Base-by-base conservation (phyloP, 2,888 invertebrate species). In the Drosophila mulleri region DNA sequence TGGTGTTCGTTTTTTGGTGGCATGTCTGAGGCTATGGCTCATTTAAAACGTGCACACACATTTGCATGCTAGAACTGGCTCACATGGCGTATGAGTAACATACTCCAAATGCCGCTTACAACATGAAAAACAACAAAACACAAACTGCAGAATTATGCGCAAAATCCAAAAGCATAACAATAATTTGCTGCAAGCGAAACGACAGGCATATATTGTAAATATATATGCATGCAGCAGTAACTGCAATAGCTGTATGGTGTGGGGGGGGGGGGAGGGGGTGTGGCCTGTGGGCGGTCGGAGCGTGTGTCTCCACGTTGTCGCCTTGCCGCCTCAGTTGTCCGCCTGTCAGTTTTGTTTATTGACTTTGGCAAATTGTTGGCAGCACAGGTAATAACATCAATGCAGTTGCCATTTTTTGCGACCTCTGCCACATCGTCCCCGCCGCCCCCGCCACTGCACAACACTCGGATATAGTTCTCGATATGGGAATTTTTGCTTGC, bases 341-440 rank as follows among this genome's bases (percentile, higher is more conserved):
- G 72, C 63, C 78, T 77, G 89, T 80, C 90, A 86, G 82, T 83
- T 86, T 89, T 67, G 88, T 87, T 90, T 87, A 87, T 87, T 87
- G 87, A 87, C 87, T 87, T 89, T 90, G 71, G 88, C 82, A 84
- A 84, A 87, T 87, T 89, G 90, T 90, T 89, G 78, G 77, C 83
- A 75, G 88, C 76, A 60, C 79, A 90, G 89, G 90, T 87, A 90
- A 90, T 90, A 88, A 89, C 89, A 90, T 87, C 89, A 82, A 90
- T 87, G 87, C 87, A 90, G 87, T 89, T 89, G 90, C 90, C 82
- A 90, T 87, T 89, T 87, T 89, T 89, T 90, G 83, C 39, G n/a
- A 14, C 18, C 54, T 14, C 41, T 26, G 16, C 20, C 32, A 8
- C n/a, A 11, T n/a, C 41, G 26, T 2, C 57, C 29, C 16, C 9